Percentiles rank a stretch among this genome's conserved stretches.
Conservation (phyloP, 2,797 vertebrate species). For the Neomorphus geoffroyi region DNA sequence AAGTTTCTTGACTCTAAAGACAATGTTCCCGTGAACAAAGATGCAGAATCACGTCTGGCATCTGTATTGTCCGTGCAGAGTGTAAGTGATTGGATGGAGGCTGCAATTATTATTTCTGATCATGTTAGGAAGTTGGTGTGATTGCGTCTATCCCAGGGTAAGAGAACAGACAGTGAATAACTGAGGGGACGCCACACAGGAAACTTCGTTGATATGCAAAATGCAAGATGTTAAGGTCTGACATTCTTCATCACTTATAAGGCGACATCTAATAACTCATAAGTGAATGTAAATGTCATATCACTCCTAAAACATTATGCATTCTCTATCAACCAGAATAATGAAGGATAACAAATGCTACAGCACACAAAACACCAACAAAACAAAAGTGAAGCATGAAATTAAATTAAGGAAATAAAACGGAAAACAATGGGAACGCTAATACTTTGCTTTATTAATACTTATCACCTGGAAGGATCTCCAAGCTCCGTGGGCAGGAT, state of each 20-base stretch:
- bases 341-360: conserved; percentile 59
- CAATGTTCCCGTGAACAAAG: accelerated
- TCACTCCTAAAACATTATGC: conserved; percentile 19
- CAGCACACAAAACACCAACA: not conserved
- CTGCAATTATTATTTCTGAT: not conserved
- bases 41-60: not conserved
- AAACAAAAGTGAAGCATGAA: conserved; percentile 29
- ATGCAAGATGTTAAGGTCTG: conserved; percentile 49
- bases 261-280: conserved; percentile 55
- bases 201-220: conserved; percentile 12
- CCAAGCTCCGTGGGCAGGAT: not conserved
- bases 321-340: conserved; percentile 48
- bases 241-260: conserved; percentile 29
- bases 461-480: not conserved
- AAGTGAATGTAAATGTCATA: conserved; percentile 64
- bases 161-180: not conserved
- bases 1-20: not conserved
- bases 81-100: not conserved
- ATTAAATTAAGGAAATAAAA: conserved; percentile 26
- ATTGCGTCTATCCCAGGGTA: not conserved
- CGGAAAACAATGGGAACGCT: not conserved
- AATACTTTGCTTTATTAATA: not conserved
- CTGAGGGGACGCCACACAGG: not conserved
- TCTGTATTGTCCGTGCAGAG: not conserved
- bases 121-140: not conserved